Conservation (phyloP, 2,113 vertebrate genomes). For the human region GRCh38 chr1:219153501-219154000, state of each 20-base stretch:
- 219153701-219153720: conserved; percentile 69
- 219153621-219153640: neutral
- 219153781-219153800: conserved; percentile 82
- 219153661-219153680: conserved; percentile 48
- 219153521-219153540: neutral
- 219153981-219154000: conserved; percentile 65
- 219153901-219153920: conserved; percentile 78
- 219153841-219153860: conserved; percentile 78
- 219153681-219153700: conserved; percentile 36
- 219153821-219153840: conserved; percentile 77
- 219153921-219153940: conserved; percentile 67
- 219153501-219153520: neutral
- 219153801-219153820: conserved; percentile 79
- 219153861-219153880: conserved; percentile 76
- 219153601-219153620: neutral
- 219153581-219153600: neutral
- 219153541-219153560: neutral
- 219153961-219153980: conserved; percentile 68
- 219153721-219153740: conserved; percentile 67
- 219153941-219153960: conserved; percentile 74
- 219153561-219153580: neutral
- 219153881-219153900: conserved; percentile 80
- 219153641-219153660: neutral
- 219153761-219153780: conserved; percentile 81
- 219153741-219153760: conserved; percentile 69